Percentiles rank a stretch among this genome's conserved stretches.
Conservation (phyloP, 2,797 vertebrate genomes). For the Microctenopoma lineatum region DNA sequence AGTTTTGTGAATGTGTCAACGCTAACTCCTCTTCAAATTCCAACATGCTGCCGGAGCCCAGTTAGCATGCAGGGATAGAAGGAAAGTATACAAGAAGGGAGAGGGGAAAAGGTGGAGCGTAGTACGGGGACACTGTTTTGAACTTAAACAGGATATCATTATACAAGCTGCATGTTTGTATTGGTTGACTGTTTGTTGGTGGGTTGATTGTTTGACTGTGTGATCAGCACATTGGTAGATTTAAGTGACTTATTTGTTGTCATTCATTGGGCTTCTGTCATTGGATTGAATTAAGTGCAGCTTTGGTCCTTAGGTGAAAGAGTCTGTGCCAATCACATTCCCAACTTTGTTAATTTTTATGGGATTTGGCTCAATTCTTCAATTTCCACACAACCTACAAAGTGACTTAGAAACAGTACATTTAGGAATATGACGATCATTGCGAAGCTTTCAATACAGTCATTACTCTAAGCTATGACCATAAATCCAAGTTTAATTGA, state of each 20-base stretch:
- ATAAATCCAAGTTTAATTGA: conserved; percentile 56
- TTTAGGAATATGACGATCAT: conserved; percentile 44
- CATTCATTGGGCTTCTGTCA: not conserved
- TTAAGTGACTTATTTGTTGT: not conserved
- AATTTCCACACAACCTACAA: conserved; percentile 2
- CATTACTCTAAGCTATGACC: conserved; percentile 19
- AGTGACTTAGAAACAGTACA: conserved; percentile 26
- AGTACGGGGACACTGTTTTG: not conserved
- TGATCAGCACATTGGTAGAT: not conserved
- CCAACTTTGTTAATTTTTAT: not conserved
- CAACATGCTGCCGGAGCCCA: conserved; percentile 14
- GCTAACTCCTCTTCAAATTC: conserved; percentile 22
- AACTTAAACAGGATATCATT: conserved; percentile 15
- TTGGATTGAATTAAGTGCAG: not conserved
- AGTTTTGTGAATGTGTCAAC: conserved; percentile 22
- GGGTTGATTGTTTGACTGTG: not conserved
- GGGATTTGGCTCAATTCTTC: not conserved
- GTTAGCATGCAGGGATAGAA: not conserved
- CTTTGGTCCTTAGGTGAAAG: no score
- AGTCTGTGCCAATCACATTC: not conserved
- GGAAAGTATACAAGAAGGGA: not conserved
- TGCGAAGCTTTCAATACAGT: conserved; percentile 18
- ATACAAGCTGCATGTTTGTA: not conserved
- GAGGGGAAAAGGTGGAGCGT: not conserved
- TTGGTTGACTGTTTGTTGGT: no score